These are phyloP conservation scores for Apodemus speciosus DNA, from an alignment of 2,113 vertebrate species.

Conservation along the genomic window DNA sequence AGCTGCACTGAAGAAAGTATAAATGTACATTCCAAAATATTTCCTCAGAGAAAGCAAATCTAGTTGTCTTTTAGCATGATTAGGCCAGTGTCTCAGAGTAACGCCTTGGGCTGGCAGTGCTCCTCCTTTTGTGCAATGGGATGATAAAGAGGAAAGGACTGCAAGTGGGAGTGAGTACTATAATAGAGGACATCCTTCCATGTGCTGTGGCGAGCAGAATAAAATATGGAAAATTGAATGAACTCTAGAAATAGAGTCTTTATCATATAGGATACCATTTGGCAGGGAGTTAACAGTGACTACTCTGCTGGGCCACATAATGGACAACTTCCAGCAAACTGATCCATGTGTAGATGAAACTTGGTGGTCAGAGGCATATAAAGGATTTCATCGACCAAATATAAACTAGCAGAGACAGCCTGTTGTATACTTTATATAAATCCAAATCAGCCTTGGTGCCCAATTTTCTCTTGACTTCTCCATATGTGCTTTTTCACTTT, in stretches of 20 bases:
- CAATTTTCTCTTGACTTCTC: background rate
- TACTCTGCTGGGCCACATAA: background rate
- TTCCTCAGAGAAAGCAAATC: background rate
- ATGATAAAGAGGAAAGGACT: too few species aligned
- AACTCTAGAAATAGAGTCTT: background rate
- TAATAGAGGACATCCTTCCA: background rate
- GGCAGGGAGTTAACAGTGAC: background rate
- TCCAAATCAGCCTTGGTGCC: background rate
- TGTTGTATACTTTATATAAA: background rate
- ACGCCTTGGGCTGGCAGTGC: too few species aligned
- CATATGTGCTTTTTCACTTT: background rate
- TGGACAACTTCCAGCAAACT: background rate
- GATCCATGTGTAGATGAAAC: background rate
- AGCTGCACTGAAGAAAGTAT: background rate
- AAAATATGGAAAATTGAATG: background rate
- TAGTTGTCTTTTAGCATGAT: background rate
- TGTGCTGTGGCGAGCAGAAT: background rate
- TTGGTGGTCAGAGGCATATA: background rate
- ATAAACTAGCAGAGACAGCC: background rate
- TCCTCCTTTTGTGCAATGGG: too few species aligned
- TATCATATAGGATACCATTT: background rate
- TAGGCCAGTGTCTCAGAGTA: background rate
- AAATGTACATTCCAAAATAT: background rate
- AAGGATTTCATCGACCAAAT: background rate
- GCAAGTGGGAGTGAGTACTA: background rate